These are phyloP conservation scores for Peromyscus polionotus DNA, from an alignment of 2,113 vertebrate genomes.

Conservation along the genomic window DNA sequence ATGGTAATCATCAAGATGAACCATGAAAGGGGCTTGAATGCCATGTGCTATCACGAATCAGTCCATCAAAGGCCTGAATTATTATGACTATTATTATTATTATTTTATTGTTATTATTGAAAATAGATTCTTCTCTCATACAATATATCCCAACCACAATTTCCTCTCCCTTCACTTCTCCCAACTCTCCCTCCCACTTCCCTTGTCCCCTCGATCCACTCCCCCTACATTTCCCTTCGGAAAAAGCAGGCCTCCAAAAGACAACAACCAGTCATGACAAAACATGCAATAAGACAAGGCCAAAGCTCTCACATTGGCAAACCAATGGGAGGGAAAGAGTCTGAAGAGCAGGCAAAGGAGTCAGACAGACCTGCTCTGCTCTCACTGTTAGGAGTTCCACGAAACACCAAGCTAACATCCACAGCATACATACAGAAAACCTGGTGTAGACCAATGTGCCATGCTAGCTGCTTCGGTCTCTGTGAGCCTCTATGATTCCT, in stretches of 20 bases:
- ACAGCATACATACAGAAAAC: neutral
- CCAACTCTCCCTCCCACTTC: too few species aligned
- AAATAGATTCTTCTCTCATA: neutral
- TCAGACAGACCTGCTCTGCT: neutral
- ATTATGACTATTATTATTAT: too few species aligned
- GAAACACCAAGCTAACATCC: neutral
- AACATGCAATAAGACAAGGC: neutral
- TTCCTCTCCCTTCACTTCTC: neutral
- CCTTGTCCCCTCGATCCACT: neutral
- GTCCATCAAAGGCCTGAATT: too few species aligned
- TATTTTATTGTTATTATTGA: too few species aligned
- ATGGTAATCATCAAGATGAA: neutral
- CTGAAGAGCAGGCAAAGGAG: neutral
- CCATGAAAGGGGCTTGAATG: neutral
- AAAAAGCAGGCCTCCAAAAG: neutral
- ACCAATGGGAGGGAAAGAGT: neutral
- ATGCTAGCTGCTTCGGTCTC: neutral
- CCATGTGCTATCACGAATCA: neutral
- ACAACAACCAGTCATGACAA: neutral
- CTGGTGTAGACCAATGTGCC: rapidly evolving
- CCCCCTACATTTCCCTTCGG: neutral
- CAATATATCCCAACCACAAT: neutral
- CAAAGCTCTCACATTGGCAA: neutral
- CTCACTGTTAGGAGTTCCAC: neutral
- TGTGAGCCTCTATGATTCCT: neutral